Conservation (phyloP, 2,113 vertebrate genomes). For the Sinosuthora webbiana region DNA sequence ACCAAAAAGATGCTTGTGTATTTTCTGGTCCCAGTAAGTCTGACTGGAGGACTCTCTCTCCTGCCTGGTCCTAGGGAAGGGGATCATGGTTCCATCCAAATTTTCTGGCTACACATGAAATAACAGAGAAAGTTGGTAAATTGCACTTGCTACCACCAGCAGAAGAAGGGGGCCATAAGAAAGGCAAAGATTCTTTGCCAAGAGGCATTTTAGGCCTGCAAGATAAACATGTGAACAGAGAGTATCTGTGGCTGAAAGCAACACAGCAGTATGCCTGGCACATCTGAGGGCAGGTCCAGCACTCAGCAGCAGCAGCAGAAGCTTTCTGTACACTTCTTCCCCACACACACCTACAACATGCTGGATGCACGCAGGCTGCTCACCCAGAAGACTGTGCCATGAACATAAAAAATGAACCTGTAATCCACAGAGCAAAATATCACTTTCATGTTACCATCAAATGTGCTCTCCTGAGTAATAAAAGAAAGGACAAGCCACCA, state of each 20-base stretch:
- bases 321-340: background rate
- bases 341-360: rapidly evolving
- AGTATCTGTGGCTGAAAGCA: background rate
- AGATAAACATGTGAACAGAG: background rate
- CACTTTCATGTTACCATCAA: background rate
- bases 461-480: background rate
- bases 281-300: rapidly evolving
- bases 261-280: background rate
- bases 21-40: background rate
- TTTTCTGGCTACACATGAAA: background rate
- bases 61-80: background rate
- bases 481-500: background rate
- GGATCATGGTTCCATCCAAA: background rate
- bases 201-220: background rate
- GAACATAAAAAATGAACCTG: background rate
- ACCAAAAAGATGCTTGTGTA: background rate
- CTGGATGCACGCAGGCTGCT: background rate
- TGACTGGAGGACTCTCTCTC: background rate
- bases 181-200: background rate
- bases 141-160: background rate
- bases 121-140: background rate
- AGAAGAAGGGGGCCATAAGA: background rate
- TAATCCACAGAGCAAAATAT: background rate
- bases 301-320: background rate
- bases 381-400: background rate